These are phyloP conservation scores for Halcyon leucocephala DNA, from an alignment of 2,797 vertebrate genomes.

Conservation along the genomic window DNA sequence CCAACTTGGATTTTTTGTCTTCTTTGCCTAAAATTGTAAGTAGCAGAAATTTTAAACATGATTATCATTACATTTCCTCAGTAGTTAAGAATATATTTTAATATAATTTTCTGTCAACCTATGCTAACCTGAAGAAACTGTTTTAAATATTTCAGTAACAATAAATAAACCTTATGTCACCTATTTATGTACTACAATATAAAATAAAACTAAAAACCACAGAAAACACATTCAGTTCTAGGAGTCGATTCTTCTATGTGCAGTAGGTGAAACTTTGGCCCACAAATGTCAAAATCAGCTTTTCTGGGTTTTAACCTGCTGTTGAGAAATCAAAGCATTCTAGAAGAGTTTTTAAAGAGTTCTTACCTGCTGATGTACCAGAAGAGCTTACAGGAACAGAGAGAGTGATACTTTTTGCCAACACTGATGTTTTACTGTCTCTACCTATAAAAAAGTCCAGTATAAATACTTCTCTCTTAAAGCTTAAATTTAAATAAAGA, in stretches of 20 bases:
- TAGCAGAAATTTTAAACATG: neutral
- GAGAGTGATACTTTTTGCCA: slow-evolving; percentile 85
- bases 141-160: neutral
- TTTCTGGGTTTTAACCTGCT: neutral
- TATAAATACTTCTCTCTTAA: neutral
- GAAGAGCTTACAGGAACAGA: slow-evolving; percentile 83
- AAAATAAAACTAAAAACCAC: neutral
- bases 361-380: slow-evolving; percentile 79
- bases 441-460: slow-evolving; percentile 82
- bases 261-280: neutral
- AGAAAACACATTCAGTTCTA: neutral
- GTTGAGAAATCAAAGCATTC: neutral
- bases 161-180: neutral
- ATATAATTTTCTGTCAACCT: neutral
- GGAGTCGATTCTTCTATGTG: neutral
- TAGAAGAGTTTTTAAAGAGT: neutral
- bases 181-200: neutral
- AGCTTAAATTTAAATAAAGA: neutral
- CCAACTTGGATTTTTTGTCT: slow-evolving; percentile 91
- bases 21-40: slow-evolving; percentile 86
- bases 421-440: slow-evolving; percentile 86
- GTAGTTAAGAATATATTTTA: neutral
- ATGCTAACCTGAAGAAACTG: neutral
- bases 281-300: neutral
- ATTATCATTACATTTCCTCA: neutral